Evolutionary conservation across 2,888 invertebrate species (phyloP).

Genomic region (Carpatolechia fugitivella): DNA sequence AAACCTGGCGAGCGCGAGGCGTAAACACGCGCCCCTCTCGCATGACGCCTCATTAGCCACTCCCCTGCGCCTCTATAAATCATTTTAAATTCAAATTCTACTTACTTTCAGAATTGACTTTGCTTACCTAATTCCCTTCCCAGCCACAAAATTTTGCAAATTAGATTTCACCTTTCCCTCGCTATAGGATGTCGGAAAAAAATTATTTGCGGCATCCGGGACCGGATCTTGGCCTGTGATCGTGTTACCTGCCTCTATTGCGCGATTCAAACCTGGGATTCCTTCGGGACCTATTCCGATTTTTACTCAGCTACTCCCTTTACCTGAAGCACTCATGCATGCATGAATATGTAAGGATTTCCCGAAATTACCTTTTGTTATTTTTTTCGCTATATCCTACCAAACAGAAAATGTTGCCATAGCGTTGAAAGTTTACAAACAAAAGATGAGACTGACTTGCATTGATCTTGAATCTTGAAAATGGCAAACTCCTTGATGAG

Average conservation of each 20-base stretch:
- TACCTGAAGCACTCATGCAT: constrained; percentile 15
- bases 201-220: constrained; percentile 59
- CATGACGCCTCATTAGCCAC: constrained; percentile 78
- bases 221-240: constrained; percentile 46
- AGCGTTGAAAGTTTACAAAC: constrained; percentile 1
- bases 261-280: constrained; percentile 34
- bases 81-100: constrained; percentile 79
- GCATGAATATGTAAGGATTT: constrained; percentile 9
- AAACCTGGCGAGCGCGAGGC: constrained; percentile 50
- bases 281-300: constrained; percentile 24
- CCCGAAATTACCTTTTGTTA: constrained; percentile 16
- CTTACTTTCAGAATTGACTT: constrained; percentile 76
- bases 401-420: not conserved
- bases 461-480: constrained; percentile 11
- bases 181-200: constrained; percentile 48
- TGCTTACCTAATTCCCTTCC: constrained; percentile 71
- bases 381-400: not conserved
- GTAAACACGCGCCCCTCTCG: constrained; percentile 74
- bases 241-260: constrained; percentile 43
- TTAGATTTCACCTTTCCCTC: constrained; percentile 67
- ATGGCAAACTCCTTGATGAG: not conserved
- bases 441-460: constrained; percentile 1
- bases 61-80: constrained; percentile 75
- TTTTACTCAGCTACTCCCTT: constrained; percentile 17
- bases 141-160: constrained; percentile 71